phyloP scores from a whole-genome alignment of 1,140 invertebrate species.

The Radopholus similis region DNA sequence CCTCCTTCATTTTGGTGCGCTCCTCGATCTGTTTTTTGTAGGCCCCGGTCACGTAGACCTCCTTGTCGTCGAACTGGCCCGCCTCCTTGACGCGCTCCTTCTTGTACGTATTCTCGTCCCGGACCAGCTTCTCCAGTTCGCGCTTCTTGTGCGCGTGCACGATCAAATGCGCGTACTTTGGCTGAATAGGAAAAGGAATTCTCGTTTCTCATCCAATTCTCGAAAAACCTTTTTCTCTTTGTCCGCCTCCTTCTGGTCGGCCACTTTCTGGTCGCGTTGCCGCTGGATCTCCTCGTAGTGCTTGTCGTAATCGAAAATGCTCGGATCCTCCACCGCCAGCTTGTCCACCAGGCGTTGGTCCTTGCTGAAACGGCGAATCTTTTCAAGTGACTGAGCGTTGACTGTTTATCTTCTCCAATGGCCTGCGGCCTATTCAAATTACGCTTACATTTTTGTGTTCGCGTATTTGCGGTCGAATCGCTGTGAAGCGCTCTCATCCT shows the following conservation, averaged over 20 bases:
- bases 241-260: slow-evolving; percentile 26
- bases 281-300: slow-evolving; percentile 26
- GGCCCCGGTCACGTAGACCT: slow-evolving; percentile 30
- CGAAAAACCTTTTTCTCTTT: slow-evolving; percentile 24
- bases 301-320: slow-evolving; percentile 23
- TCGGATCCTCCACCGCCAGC: slow-evolving; percentile 23
- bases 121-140: slow-evolving; percentile 26
- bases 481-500: slow-evolving; percentile 2
- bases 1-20: slow-evolving; percentile 3
- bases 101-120: slow-evolving; percentile 28
- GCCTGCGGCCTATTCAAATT: too few species aligned
- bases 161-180: slow-evolving; percentile 31
- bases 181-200: slow-evolving; percentile 18
- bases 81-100: slow-evolving; percentile 30
- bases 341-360: slow-evolving; percentile 25
- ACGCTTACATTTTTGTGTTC: slow-evolving; percentile 2
- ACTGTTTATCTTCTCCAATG: neutral
- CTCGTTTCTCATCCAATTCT: too few species aligned
- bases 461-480: slow-evolving; percentile 22
- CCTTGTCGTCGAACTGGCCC: slow-evolving; percentile 32
- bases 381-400: neutral
- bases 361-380: slow-evolving; percentile 1
- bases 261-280: slow-evolving; percentile 17
- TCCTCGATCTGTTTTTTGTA: slow-evolving; percentile 31
- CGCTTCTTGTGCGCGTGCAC: slow-evolving; percentile 29